Conservation (phyloP, 2,797 vertebrate species). For the Gymnopithys bicolor region DNA sequence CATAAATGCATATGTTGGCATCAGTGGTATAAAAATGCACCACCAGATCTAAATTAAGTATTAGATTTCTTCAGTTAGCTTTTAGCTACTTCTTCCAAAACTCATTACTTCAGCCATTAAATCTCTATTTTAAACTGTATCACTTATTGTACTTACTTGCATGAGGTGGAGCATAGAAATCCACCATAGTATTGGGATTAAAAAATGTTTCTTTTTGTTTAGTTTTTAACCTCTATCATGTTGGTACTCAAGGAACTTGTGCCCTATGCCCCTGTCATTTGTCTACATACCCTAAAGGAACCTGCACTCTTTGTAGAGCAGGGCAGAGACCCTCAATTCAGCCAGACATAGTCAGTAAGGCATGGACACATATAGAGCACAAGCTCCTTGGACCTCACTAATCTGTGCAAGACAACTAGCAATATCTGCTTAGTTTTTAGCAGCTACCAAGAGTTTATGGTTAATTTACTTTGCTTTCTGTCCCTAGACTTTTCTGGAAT, state of each 20-base stretch:
- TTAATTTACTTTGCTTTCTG: neutral
- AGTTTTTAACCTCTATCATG: neutral
- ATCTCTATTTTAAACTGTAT: neutral
- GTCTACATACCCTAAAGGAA: neutral
- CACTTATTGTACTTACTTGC: neutral
- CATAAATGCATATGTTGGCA: neutral
- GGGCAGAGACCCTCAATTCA: neutral
- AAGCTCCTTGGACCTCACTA: neutral
- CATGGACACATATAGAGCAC: neutral
- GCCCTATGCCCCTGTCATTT: neutral
- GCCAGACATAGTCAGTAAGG: neutral
- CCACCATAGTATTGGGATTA: neutral
- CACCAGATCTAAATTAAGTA: neutral
- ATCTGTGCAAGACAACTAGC: neutral
- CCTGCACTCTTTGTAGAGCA: neutral
- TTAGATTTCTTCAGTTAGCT: neutral
- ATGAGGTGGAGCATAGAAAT: neutral
- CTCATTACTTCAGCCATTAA: neutral
- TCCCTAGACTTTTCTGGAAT: conserved; percentile 83
- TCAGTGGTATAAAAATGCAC: neutral
- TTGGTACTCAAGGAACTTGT: neutral
- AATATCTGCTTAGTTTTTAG: neutral
- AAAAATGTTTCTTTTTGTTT: neutral
- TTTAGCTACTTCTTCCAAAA: neutral
- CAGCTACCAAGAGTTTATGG: neutral